phyloP scores from a whole-genome alignment of 2,113 vertebrate genomes.

The Charina bottae region DNA sequence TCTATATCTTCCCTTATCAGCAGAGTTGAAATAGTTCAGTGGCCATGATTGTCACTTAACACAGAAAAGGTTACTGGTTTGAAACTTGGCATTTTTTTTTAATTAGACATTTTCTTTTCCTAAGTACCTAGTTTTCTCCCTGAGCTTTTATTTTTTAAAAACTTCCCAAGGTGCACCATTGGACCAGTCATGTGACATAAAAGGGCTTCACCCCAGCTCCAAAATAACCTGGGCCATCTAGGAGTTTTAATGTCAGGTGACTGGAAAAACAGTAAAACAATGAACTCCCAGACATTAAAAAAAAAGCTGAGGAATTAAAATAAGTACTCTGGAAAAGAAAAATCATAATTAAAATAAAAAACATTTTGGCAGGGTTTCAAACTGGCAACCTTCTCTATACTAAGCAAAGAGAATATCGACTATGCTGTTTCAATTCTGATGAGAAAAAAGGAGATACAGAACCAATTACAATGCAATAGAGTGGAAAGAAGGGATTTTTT shows the following conservation, averaged over 20 bases:
- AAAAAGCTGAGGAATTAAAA: background rate
- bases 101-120: background rate
- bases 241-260: background rate
- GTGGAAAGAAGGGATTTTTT: background rate
- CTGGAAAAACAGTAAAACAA: background rate
- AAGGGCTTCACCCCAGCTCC: background rate
- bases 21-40: background rate
- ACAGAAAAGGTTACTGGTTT: background rate
- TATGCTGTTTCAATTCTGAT: background rate
- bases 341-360: background rate
- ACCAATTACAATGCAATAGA: background rate
- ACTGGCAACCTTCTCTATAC: background rate
- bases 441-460: background rate
- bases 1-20: background rate
- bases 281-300: background rate
- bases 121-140: background rate
- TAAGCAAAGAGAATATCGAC: background rate
- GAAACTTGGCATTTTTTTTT: background rate
- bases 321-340: background rate
- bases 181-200: background rate
- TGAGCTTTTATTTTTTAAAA: background rate
- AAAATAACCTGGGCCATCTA: background rate
- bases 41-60: background rate
- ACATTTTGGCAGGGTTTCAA: background rate
- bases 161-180: background rate